phyloP scores from a whole-genome alignment of 2,797 vertebrate species.

The Philypnodon macrostomus region DNA sequence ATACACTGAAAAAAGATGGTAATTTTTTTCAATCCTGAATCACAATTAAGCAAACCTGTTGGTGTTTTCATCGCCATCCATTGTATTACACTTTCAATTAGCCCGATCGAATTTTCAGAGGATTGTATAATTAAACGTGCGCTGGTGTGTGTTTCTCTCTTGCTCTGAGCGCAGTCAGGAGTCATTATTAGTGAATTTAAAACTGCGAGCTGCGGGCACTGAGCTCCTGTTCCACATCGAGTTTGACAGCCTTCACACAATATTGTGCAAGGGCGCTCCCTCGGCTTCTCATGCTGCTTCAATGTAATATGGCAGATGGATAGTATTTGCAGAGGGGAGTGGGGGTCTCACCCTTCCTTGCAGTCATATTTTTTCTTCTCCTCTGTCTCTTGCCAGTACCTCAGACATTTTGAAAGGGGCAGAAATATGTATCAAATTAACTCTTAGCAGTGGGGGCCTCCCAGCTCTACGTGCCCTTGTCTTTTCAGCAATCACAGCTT shows the following conservation, averaged over 20 bases:
- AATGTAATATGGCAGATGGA: slow-evolving; percentile 74
- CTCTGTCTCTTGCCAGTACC: slow-evolving; percentile 66
- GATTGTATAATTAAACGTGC: slow-evolving; percentile 61
- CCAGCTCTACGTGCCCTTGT: slow-evolving; percentile 66
- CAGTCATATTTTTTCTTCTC: slow-evolving; percentile 43
- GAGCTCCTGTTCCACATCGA: slow-evolving; percentile 60
- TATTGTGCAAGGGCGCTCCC: slow-evolving; percentile 68
- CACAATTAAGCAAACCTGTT: no score
- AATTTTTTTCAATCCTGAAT: no score
- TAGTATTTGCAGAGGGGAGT: no score
- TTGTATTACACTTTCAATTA: slow-evolving; percentile 55
- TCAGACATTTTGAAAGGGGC: slow-evolving; percentile 71
- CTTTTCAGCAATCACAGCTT: slow-evolving; percentile 76
- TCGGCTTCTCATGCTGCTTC: slow-evolving; percentile 72
- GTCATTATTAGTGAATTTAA: slow-evolving; percentile 67
- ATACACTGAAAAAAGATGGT: no score
- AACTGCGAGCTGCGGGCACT: slow-evolving; percentile 47
- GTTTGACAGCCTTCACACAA: slow-evolving; percentile 77
- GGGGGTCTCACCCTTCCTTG: slow-evolving; percentile 68
- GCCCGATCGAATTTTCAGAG: slow-evolving; percentile 27
- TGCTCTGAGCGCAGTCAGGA: slow-evolving; percentile 50
- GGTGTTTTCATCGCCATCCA: slow-evolving; percentile 39
- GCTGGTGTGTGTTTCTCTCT: slow-evolving; percentile 33
- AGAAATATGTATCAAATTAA: slow-evolving; percentile 80
- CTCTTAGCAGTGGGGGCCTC: slow-evolving; percentile 70